Evolutionary conservation across 2,113 vertebrate species (phyloP).

Genomic region (Heterotilapia buettikoferi): DNA sequence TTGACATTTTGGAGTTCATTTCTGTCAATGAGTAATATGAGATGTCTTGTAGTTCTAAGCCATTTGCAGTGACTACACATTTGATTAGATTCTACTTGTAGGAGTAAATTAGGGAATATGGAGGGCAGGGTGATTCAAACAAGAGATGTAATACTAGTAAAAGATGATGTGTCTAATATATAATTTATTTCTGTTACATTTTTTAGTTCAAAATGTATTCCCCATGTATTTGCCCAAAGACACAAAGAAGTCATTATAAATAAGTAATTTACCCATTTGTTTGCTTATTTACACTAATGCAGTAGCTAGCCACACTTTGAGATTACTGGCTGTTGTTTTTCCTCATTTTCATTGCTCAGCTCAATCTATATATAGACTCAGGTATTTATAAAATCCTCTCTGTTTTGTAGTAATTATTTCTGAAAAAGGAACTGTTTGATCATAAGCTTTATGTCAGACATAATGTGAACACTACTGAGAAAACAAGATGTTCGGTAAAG

Average conservation of each 20-base stretch:
- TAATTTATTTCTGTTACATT: neutral
- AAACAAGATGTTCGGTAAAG: neutral
- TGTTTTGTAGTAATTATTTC: neutral
- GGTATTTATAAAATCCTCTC: neutral
- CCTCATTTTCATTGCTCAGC: neutral
- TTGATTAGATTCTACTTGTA: neutral
- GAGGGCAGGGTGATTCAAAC: neutral
- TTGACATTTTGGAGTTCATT: conserved; percentile 1
- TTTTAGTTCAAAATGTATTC: neutral
- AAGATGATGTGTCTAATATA: neutral
- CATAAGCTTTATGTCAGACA: neutral
- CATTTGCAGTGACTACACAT: neutral
- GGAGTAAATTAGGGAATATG: neutral
- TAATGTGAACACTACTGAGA: neutral
- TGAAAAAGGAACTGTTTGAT: neutral
- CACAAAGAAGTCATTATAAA: neutral
- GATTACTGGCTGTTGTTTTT: neutral
- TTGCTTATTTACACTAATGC: neutral
- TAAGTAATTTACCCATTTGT: neutral
- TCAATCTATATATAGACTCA: neutral
- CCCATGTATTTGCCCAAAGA: neutral
- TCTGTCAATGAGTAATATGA: neutral
- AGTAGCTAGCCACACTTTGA: neutral
- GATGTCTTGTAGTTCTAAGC: neutral
- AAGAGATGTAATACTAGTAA: neutral